Conservation (phyloP, 2,113 vertebrate genomes). For the Salvelinus sp. region DNA sequence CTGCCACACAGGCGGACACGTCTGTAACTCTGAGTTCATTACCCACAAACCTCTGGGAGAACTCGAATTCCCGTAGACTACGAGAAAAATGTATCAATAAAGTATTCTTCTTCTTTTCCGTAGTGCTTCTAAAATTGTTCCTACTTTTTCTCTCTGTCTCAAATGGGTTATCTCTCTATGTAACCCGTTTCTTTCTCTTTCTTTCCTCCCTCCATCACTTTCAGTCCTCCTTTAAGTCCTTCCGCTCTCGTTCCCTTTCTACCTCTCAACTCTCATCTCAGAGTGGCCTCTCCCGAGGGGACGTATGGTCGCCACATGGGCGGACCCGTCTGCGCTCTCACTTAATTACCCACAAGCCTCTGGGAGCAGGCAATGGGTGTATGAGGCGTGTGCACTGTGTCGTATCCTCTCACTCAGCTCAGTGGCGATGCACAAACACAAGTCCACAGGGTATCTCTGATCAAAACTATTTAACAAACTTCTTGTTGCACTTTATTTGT, state of each 20-base stretch:
- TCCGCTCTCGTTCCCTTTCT: not conserved
- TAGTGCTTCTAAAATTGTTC: too few relatives aligned
- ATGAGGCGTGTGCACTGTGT: constrained; percentile 31
- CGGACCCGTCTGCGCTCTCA: constrained; percentile 45
- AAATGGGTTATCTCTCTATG: not conserved
- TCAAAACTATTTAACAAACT: too few relatives aligned
- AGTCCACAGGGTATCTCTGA: not conserved
- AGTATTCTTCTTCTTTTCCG: too few relatives aligned
- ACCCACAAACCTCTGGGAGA: constrained; percentile 37
- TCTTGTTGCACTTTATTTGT: too few relatives aligned
- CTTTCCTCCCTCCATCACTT: constrained; percentile 17
- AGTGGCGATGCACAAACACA: constrained; percentile 20
- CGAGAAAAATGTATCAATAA: too few relatives aligned
- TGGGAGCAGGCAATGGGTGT: constrained; percentile 41
- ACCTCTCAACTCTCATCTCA: constrained; percentile 45
- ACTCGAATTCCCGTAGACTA: constrained; percentile 2
- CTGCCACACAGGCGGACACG: constrained; percentile 26
- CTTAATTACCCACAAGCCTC: constrained; percentile 66
- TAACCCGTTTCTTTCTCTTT: constrained; percentile 15
- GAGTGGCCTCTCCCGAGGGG: constrained; percentile 57
- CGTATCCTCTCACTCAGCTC: constrained; percentile 19
- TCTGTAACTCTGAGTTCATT: constrained; percentile 42
- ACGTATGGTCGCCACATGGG: constrained; percentile 54
- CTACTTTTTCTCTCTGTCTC: not conserved
- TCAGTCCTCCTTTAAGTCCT: constrained; percentile 44